Percentiles rank a stretch among this genome's conserved stretches.
phyloP scores from a whole-genome alignment of 2,888 invertebrate species.

The Aleiodes alternator region DNA sequence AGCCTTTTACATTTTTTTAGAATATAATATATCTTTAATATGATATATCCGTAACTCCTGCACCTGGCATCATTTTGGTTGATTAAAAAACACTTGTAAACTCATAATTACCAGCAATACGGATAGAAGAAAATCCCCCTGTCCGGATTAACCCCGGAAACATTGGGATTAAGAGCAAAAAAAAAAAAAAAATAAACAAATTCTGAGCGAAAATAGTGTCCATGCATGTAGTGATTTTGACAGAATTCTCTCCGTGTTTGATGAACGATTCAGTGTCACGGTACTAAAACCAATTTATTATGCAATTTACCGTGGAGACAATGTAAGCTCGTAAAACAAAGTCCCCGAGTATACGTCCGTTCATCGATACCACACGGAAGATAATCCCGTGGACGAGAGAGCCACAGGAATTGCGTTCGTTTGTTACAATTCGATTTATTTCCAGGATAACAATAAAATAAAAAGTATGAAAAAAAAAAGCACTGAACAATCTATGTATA shows the following conservation, averaged over 20 bases:
- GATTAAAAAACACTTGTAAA: no score
- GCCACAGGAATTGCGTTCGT: conserved; percentile 45
- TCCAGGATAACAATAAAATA: conserved; percentile 41
- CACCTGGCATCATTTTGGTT: no score
- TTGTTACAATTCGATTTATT: conserved; percentile 47
- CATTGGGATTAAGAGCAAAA: not conserved
- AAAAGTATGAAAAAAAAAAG: conserved; percentile 19
- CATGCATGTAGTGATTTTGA: conserved; percentile 40
- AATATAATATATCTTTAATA: no score
- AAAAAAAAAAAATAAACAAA: conserved; percentile 16
- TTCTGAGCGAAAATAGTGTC: conserved; percentile 21
- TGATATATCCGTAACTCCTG: no score
- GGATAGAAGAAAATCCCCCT: not conserved
- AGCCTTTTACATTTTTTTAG: no score
- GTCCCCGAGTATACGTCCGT: conserved; percentile 45
- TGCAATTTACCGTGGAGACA: conserved; percentile 56
- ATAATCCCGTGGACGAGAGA: conserved; percentile 53
- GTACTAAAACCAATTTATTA: conserved; percentile 51
- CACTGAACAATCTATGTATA: not conserved
- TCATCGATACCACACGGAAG: conserved; percentile 54
- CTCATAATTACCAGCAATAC: no score
- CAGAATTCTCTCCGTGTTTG: conserved; percentile 41
- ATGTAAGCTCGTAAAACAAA: conserved; percentile 59
- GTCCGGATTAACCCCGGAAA: not conserved
- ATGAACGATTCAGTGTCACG: conserved; percentile 48